Evolutionary conservation across 2,113 vertebrate species (phyloP).

Genomic region (Todiramphus saurophagus): DNA sequence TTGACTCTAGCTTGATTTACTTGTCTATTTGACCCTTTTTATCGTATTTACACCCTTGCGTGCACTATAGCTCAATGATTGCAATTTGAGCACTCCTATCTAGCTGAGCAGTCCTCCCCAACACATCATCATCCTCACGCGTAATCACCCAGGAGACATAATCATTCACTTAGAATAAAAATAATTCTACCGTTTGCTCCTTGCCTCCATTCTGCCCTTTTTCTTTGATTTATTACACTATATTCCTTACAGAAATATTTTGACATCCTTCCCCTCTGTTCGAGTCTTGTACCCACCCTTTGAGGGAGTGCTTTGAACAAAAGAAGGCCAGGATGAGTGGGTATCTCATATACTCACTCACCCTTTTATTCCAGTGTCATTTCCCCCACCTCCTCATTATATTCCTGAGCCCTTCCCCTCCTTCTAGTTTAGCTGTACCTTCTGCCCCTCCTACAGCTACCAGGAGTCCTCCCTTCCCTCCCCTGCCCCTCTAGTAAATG

Average conservation of each 20-base stretch:
- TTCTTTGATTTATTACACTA: conserved; percentile 54
- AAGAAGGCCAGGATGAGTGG: conserved; percentile 26
- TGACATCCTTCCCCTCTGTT: conserved; percentile 49
- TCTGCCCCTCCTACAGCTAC: conserved; percentile 13
- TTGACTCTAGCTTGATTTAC: background rate
- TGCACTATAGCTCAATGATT: background rate
- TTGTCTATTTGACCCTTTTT: background rate
- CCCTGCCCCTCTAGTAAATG: background rate
- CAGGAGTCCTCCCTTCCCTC: background rate
- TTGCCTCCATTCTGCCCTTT: conserved; percentile 51
- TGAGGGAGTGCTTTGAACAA: conserved; percentile 55
- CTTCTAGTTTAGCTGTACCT: conserved; percentile 45
- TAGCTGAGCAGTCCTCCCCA: conserved; percentile 24
- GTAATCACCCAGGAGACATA: conserved; percentile 56
- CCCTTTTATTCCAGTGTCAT: conserved; percentile 64
- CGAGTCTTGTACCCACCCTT: conserved; percentile 35
- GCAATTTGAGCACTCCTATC: background rate
- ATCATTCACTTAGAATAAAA: conserved; percentile 62
- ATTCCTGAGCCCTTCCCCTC: conserved; percentile 41
- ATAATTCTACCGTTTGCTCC: conserved; percentile 35
- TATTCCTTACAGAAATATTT: conserved; percentile 62
- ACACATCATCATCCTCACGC: background rate
- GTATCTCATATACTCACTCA: conserved; percentile 37
- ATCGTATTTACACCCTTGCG: background rate
- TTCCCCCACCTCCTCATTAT: conserved; percentile 65